These are phyloP conservation scores for Masticophis lateralis DNA, from an alignment of 2,797 vertebrate species.

Conservation along the genomic window DNA sequence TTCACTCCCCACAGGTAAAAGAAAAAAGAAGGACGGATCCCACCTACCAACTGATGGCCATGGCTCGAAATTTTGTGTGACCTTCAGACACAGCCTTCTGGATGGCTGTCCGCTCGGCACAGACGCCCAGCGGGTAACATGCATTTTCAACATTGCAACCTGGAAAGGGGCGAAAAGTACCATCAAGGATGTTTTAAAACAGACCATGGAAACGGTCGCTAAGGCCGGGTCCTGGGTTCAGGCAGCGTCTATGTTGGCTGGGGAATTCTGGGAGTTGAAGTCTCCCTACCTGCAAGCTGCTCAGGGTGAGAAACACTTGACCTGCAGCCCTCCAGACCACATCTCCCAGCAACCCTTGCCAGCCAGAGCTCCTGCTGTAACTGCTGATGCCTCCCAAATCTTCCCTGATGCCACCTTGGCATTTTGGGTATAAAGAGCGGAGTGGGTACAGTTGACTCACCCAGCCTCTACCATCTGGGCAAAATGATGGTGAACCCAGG, in stretches of 20 bases:
- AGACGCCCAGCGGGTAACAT: constrained; percentile 79
- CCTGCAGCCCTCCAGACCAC: not conserved
- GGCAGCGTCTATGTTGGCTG: not conserved
- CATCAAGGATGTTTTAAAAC: not conserved
- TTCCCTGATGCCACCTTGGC: not conserved
- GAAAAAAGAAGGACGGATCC: not conserved
- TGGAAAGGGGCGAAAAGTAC: constrained; percentile 44
- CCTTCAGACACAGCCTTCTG: constrained; percentile 88
- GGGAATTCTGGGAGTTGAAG: too few species aligned
- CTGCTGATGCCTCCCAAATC: fast-evolving
- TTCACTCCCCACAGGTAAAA: too few species aligned
- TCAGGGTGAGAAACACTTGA: too few species aligned
- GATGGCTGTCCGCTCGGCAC: constrained; percentile 85
- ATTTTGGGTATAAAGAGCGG: not conserved
- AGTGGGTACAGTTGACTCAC: not conserved
- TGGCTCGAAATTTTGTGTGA: constrained; percentile 80
- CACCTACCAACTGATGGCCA: constrained; percentile 84
- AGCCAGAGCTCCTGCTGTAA: not conserved
- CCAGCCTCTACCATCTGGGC: not conserved
- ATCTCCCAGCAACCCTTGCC: not conserved
- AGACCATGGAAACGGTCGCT: too few species aligned
- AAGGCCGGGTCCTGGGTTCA: not conserved
- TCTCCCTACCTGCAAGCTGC: too few species aligned
- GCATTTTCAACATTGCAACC: constrained; percentile 94
- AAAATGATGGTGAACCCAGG: not conserved